A percentile compares a stretch with the other conserved stretches of the same genome.
phyloP scores from a whole-genome alignment of 1,140 invertebrate genomes.

The Leucophenga varia region DNA sequence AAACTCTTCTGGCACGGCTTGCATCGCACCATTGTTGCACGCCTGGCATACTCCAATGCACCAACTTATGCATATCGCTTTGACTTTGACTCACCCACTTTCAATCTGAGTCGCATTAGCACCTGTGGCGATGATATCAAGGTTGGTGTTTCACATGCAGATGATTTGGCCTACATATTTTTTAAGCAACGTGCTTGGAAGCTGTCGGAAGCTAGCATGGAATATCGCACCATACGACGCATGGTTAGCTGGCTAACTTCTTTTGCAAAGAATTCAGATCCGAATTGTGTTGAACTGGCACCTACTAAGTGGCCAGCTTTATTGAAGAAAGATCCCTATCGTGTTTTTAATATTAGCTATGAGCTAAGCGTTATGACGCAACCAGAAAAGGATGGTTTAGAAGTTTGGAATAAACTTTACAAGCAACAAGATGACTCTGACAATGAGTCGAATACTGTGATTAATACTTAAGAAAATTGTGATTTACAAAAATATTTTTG shows the following conservation, averaged over 20 bases:
- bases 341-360: slow-evolving; percentile 27
- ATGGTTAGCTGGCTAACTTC: slow-evolving; percentile 52
- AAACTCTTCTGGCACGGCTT: slow-evolving; percentile 54
- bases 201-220: slow-evolving; percentile 32
- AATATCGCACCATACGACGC: slow-evolving; percentile 41
- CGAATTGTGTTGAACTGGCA: slow-evolving; percentile 32
- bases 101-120: slow-evolving; percentile 42
- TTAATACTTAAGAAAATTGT: too few relatives aligned
- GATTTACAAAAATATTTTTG: too few relatives aligned
- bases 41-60: slow-evolving; percentile 33
- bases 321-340: slow-evolving; percentile 20
- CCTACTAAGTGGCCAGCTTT: slow-evolving; percentile 22
- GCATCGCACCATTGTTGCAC: slow-evolving; percentile 40
- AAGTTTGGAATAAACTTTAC: slow-evolving; percentile 28
- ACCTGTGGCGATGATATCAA: slow-evolving; percentile 34
- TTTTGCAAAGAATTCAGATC: slow-evolving; percentile 55
- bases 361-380: slow-evolving; percentile 18
- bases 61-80: slow-evolving; percentile 58
- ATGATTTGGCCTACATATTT: slow-evolving; percentile 68
- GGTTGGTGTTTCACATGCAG: slow-evolving; percentile 60
- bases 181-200: slow-evolving; percentile 53
- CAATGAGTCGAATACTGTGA: too few relatives aligned
- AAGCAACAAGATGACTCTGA: too few relatives aligned
- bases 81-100: slow-evolving; percentile 47
- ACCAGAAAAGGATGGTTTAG: slow-evolving; percentile 27